These are phyloP conservation scores for Choloepus hoffmanni DNA, from an alignment of 2,113 vertebrate species.

Conservation along the genomic window DNA sequence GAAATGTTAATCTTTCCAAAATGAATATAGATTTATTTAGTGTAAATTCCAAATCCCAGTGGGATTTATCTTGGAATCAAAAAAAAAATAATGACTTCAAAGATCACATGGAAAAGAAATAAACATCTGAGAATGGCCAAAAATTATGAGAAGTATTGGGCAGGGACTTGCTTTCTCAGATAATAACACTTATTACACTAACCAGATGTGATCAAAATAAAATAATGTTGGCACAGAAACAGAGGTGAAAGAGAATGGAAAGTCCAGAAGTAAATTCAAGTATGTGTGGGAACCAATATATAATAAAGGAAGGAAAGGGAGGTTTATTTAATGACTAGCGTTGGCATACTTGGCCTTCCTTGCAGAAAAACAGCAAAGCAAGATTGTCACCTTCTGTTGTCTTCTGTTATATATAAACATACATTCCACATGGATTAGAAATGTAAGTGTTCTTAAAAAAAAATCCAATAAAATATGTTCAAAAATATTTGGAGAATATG, in stretches of 20 bases:
- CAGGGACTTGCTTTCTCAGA: not conserved
- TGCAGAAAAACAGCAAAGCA: conserved; percentile 10
- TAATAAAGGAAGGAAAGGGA: not conserved
- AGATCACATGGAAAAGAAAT: not conserved
- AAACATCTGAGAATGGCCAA: not conserved
- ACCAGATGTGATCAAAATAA: not conserved
- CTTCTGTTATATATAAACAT: not conserved
- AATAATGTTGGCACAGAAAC: not conserved
- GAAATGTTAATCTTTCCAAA: not conserved
- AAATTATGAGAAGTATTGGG: not conserved
- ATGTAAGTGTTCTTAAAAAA: conserved; percentile 10
- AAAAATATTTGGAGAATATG: not conserved
- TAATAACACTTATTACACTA: not conserved
- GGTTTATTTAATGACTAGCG: conserved; percentile 3
- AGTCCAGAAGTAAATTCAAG: not conserved
- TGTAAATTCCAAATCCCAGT: not conserved
- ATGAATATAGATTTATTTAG: not conserved
- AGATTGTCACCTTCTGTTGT: not conserved
- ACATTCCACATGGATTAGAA: not conserved
- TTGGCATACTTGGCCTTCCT: not conserved
- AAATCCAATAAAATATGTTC: not conserved
- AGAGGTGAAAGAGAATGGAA: not conserved
- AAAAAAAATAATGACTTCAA: not conserved
- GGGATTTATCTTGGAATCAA: not conserved
- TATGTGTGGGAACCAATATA: not conserved